These are phyloP conservation scores for Gryon sp. DNA, from an alignment of 1,140 invertebrate species.

Conservation along the genomic window DNA sequence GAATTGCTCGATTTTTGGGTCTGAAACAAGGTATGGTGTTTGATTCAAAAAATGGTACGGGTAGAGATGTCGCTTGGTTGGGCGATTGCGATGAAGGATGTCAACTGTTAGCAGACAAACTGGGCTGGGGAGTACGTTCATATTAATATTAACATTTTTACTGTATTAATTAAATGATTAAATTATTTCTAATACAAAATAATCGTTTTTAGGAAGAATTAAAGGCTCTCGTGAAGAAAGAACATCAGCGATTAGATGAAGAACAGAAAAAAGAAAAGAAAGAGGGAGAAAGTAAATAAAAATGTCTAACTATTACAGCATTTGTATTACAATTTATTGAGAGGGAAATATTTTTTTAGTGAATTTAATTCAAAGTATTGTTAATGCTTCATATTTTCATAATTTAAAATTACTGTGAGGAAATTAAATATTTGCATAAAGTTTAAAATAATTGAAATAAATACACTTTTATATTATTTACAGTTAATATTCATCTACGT, in stretches of 20 bases:
- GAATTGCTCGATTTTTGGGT: conserved; percentile 81
- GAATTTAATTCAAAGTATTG: too few relatives aligned
- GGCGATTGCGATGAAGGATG: conserved; percentile 95
- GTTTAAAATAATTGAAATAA: too few relatives aligned
- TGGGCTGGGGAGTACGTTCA: conserved; percentile 88
- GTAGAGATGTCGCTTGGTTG: conserved; percentile 90
- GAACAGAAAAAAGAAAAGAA: conserved; percentile 5
- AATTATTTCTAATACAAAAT: not conserved
- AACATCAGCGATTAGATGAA: conserved; percentile 39
- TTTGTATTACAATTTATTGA: too few relatives aligned
- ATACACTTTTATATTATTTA: too few relatives aligned
- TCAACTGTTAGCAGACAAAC: conserved; percentile 85
- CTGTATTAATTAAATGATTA: conserved; percentile 22
- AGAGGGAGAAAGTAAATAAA: conserved; percentile 2
- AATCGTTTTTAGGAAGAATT: conserved; percentile 39
- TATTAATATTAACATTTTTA: conserved; percentile 29
- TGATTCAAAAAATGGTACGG: conserved; percentile 81
- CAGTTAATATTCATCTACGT: too few relatives aligned
- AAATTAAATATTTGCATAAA: too few relatives aligned
- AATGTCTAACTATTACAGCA: too few relatives aligned
- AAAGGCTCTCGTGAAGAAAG: conserved; percentile 22
- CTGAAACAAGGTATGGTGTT: conserved; percentile 83
- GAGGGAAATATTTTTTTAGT: too few relatives aligned
- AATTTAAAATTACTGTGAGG: too few relatives aligned
- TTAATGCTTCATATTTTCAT: too few relatives aligned